Conservation (phyloP, 2,113 vertebrate species). For the Alectura lathami region DNA sequence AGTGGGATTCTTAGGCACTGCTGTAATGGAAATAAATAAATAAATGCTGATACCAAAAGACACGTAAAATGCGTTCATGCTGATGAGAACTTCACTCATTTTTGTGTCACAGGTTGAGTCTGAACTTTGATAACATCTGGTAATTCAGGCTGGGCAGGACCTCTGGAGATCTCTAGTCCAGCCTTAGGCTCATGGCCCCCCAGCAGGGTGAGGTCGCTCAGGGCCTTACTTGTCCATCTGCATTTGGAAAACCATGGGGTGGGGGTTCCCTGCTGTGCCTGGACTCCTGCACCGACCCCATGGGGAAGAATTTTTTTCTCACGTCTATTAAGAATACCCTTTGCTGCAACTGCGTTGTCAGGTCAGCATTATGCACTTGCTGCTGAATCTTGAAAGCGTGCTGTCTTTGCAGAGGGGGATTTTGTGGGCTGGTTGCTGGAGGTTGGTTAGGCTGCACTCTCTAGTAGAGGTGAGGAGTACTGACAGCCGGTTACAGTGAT, state of each 20-base stretch:
- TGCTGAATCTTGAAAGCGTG: not conserved
- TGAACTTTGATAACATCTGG: not conserved
- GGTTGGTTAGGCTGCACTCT: not conserved
- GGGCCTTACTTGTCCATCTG: not conserved
- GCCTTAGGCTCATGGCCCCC: accelerated
- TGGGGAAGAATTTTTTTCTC: not conserved
- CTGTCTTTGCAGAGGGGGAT: not conserved
- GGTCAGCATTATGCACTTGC: not conserved
- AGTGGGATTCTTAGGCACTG: not conserved
- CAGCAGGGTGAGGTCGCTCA: not conserved
- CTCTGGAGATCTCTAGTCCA: not conserved
- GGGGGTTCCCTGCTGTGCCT: not conserved
- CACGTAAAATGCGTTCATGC: not conserved
- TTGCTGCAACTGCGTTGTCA: not conserved
- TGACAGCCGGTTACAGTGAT: not conserved
- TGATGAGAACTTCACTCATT: not conserved
- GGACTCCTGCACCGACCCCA: not conserved
- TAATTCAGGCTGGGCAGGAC: not conserved
- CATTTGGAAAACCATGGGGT: not conserved
- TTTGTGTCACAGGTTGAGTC: not conserved
- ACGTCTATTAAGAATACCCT: not conserved
- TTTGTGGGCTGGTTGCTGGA: not conserved
- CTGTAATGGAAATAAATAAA: not conserved
- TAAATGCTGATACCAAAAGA: not conserved
- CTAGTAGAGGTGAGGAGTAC: not conserved